A percentile compares a stretch with the other conserved stretches of the same genome.
These are phyloP conservation scores for Deroplatys truncata DNA, from an alignment of 2,888 invertebrate species.

Conservation along the genomic window DNA sequence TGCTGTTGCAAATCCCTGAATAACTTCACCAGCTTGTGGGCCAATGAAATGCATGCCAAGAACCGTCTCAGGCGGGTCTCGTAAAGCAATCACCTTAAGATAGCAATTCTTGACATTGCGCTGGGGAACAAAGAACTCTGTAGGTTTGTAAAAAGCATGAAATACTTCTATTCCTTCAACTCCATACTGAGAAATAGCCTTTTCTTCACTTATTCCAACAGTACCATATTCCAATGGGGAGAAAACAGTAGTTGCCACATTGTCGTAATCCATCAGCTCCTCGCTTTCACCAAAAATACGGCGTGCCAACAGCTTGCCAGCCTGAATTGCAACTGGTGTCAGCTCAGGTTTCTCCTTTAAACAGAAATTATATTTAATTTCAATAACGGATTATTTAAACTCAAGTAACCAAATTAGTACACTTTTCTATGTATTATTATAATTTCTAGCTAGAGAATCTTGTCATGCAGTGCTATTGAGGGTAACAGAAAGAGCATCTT, in stretches of 20 bases:
- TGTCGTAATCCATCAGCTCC: constrained; percentile 74
- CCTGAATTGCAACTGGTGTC: constrained; percentile 94
- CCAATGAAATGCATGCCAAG: constrained; percentile 88
- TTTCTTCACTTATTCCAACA: constrained; percentile 89
- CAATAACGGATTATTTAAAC: background rate
- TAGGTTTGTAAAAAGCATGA: constrained; percentile 91
- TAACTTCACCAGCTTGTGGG: constrained; percentile 88
- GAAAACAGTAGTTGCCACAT: constrained; percentile 93
- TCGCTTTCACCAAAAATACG: constrained; percentile 59
- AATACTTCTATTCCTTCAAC: constrained; percentile 83
- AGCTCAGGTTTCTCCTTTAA: constrained; percentile 73
- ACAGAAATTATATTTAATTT: background rate
- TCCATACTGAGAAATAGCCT: constrained; percentile 63
- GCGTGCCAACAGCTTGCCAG: constrained; percentile 79
- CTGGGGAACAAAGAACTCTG: constrained; percentile 92
- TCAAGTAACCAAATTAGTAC: constrained; percentile 4
- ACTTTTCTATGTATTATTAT: background rate
- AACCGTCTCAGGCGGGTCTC: constrained; percentile 65
- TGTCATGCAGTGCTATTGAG: no score
- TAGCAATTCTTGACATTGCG: constrained; percentile 86
- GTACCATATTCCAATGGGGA: constrained; percentile 95
- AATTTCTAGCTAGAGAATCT: background rate
- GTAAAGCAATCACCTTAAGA: constrained; percentile 73
- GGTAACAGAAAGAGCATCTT: no score
- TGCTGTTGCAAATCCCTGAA: constrained; percentile 89